Evolutionary conservation across 2,888 invertebrate genomes (phyloP).

Genomic region (Mesopsocus fuscifrons): DNA sequence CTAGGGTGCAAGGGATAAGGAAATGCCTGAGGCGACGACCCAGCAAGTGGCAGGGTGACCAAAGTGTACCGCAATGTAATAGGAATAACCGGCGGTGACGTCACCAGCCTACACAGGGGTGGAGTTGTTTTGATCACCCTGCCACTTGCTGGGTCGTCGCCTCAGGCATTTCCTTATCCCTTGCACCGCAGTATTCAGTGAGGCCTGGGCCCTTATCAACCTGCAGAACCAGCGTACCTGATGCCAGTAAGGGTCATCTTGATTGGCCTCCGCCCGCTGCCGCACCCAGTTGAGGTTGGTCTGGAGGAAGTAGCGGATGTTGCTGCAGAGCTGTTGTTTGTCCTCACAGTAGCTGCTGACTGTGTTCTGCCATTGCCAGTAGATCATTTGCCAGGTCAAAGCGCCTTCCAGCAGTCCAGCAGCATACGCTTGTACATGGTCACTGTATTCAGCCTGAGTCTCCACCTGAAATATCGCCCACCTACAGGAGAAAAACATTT

Average conservation of each 20-base stretch:
- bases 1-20: too few relatives aligned
- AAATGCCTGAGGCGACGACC: too few relatives aligned
- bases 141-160: too few relatives aligned
- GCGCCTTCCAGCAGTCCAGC: conserved; percentile 74
- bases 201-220: too few relatives aligned
- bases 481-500: conserved; percentile 29
- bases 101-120: too few relatives aligned
- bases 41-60: too few relatives aligned
- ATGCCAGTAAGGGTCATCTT: conserved; percentile 60
- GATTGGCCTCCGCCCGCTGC: conserved; percentile 30
- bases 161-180: too few relatives aligned
- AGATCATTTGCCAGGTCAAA: conserved; percentile 60
- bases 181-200: too few relatives aligned
- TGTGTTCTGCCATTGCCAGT: conserved; percentile 60
- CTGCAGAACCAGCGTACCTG: too few relatives aligned
- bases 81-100: too few relatives aligned
- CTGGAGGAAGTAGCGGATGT: conserved; percentile 40
- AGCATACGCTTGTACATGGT: conserved; percentile 65
- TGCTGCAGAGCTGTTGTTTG: conserved; percentile 39
- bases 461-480: conserved; percentile 69
- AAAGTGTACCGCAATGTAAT: too few relatives aligned
- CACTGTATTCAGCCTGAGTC: conserved; percentile 50
- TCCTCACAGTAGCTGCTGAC: conserved; percentile 31
- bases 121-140: too few relatives aligned
- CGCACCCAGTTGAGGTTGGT: conserved; percentile 42